Evolutionary conservation across 1,140 invertebrate genomes (phyloP), one percentile per base, ranked within the genome.

Genomic region (Drosophila tsacasi): DNA sequence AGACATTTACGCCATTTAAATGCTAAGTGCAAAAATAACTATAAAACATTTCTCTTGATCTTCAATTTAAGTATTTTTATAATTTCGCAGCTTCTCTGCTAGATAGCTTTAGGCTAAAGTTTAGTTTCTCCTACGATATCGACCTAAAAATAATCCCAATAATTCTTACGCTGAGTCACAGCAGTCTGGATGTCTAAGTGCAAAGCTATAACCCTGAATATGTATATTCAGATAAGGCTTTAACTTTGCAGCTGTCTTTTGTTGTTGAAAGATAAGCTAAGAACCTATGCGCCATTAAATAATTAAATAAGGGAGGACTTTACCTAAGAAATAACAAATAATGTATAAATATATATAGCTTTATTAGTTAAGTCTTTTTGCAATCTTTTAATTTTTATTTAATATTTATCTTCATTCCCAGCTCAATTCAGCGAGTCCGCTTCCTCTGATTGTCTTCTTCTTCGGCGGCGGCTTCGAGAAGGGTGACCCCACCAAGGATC

Each of bases 391-490:
- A 42, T 13, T 15, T 13, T 4, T 3, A 13, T 37, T 37, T 21
- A 9, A 19, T 35, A 46, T 15, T n/a, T 19, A 27, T 42, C 25
- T 44, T 15, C 40, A 0, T 47, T 37, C 44, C 7, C n/a, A 92
- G 91, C 35, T 92, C 0, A 49, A 60, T 5, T 72, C 82, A 0
- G 40, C 58, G 0, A 65, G 63, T 6, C 83, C 73, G 0, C 35
- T 90, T 10, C 92, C 92, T 3, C 35, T 93, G 49, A 83, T 93
- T 23, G 78, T 92, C 2, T 92, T 79, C 87, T 93, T 97, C 17
- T 95, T 96, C 90, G 96, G 96, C 44, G 96, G 96, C 64, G 94
- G 94, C 32, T 96, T 96, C 74, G 93, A 94, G 68, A 80, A 91
- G 35, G 94, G 95, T 10, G 90, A 92, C 61, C 68, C 92, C 10